These are phyloP conservation scores for Coremacera marginata DNA, from an alignment of 2,888 invertebrate species.

Conservation along the genomic window DNA sequence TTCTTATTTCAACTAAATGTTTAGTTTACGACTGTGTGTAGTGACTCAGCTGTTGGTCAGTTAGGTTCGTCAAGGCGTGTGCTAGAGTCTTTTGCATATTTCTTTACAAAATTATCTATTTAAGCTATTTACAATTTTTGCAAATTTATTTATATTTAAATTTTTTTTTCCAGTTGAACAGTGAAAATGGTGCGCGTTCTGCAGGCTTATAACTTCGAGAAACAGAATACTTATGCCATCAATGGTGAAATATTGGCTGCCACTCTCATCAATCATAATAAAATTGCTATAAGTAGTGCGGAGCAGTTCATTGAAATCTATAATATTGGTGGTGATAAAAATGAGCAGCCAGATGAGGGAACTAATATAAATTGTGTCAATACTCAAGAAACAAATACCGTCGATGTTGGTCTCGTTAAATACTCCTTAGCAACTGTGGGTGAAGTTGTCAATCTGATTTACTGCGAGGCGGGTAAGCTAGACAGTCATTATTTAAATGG, in stretches of 20 bases:
- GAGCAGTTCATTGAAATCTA: constrained; percentile 68
- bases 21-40: too few species aligned
- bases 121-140: too few species aligned
- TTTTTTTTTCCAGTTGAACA: too few species aligned
- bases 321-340: constrained; percentile 57
- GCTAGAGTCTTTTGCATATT: too few species aligned
- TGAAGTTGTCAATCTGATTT: constrained; percentile 76
- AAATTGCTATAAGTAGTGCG: constrained; percentile 66
- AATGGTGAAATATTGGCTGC: constrained; percentile 66
- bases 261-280: constrained; percentile 63
- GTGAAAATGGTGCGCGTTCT: constrained; percentile 66
- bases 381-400: constrained; percentile 26
- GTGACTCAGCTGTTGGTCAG: too few species aligned
- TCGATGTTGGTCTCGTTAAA: constrained; percentile 56
- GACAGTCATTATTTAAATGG: background rate
- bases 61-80: too few species aligned
- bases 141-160: too few species aligned
- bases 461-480: constrained; percentile 75
- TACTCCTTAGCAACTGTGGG: constrained; percentile 81
- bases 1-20: too few species aligned
- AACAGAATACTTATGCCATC: constrained; percentile 66
- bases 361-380: background rate
- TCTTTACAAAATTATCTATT: too few species aligned
- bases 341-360: constrained; percentile 31
- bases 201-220: constrained; percentile 67